A percentile compares a stretch with the other conserved stretches of the same genome.
Evolutionary conservation across 2,797 vertebrate genomes (phyloP).

Genomic region (Hybognathus amarus): DNA sequence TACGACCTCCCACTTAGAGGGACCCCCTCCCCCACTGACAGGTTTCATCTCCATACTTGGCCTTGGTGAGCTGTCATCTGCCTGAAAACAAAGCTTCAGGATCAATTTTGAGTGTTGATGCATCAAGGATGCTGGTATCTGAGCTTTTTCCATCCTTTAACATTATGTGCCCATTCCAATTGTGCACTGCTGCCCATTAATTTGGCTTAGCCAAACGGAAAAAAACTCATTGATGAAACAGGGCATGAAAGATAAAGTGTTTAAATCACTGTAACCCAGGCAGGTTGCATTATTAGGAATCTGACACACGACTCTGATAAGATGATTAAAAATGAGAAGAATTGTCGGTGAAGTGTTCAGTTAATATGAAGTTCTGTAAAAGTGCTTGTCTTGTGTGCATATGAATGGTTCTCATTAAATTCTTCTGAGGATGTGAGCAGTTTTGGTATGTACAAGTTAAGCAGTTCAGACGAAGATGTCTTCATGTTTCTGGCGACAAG

Average conservation of each 20-base stretch:
- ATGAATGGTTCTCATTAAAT: constrained; percentile 27
- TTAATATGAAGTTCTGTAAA: constrained; percentile 35
- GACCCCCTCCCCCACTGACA: constrained; percentile 48
- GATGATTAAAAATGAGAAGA: constrained; percentile 34
- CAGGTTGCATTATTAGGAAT: constrained; percentile 36
- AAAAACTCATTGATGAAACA: constrained; percentile 44
- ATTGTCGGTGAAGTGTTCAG: constrained; percentile 4
- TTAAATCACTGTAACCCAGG: constrained; percentile 39
- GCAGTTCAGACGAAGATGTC: constrained; percentile 1
- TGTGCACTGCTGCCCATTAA: constrained; percentile 55
- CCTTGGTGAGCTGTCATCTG: constrained; percentile 63
- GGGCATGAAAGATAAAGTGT: constrained; percentile 31
- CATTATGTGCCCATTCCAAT: constrained; percentile 39
- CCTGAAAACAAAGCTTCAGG: constrained; percentile 63
- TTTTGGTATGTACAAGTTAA: constrained; percentile 5
- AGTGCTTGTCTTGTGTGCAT: background rate
- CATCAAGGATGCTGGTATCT: constrained; percentile 45
- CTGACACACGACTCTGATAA: constrained; percentile 30
- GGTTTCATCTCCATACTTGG: constrained; percentile 37
- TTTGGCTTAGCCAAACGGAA: constrained; percentile 51
- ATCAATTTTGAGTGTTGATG: constrained; percentile 65
- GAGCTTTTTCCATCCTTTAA: constrained; percentile 54
- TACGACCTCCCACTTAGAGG: constrained; percentile 29
- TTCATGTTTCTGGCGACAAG: constrained; percentile 8
- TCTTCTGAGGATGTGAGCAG: background rate